Conservation (phyloP, 2,113 vertebrate genomes). For the Saguinus midas region DNA sequence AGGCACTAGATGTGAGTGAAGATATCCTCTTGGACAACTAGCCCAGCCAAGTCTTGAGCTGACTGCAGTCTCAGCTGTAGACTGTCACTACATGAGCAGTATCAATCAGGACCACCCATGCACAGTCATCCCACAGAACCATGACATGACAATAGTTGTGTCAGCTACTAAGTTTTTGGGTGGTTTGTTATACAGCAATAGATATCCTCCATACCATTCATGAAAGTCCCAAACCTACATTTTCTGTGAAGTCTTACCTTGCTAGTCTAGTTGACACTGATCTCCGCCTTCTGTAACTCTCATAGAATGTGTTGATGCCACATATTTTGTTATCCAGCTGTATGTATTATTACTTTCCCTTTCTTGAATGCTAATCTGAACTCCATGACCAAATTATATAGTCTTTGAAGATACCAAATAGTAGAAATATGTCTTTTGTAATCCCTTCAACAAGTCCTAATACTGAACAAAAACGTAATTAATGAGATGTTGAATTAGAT, state of each 20-base stretch:
- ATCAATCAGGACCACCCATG: neutral
- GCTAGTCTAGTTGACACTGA: neutral
- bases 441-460: neutral
- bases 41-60: neutral
- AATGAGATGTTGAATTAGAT: neutral
- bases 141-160: neutral
- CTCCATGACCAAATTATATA: neutral
- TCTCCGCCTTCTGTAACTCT: neutral
- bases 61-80: neutral
- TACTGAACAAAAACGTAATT: slow-evolving; percentile 1
- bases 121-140: neutral
- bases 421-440: neutral
- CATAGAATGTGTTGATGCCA: neutral
- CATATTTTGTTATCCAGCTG: neutral
- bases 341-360: neutral
- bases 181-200: neutral
- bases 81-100: neutral
- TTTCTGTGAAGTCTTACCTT: neutral
- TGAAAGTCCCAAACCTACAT: neutral
- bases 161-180: neutral
- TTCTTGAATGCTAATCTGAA: neutral
- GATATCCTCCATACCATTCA: neutral
- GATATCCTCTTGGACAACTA: neutral
- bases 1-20: neutral
- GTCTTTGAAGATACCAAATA: neutral